A percentile compares a stretch with the other conserved stretches of the same genome.
Evolutionary conservation across 2,888 invertebrate species (phyloP).

Genomic region (Argynnis bischoffii): DNA sequence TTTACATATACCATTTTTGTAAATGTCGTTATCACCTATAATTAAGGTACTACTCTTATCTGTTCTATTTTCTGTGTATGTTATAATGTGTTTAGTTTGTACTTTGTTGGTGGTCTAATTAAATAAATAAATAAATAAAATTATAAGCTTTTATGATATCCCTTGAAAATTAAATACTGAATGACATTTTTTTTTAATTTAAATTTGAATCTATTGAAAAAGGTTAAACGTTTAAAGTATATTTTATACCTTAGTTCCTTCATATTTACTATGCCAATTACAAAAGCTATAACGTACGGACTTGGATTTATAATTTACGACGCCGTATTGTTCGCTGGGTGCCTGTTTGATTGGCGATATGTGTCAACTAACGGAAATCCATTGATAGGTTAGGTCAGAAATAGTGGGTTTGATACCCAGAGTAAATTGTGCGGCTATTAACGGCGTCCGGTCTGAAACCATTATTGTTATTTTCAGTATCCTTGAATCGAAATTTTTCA

Average conservation of each 20-base stretch:
- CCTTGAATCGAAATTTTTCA: slow-evolving; percentile 11
- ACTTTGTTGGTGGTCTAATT: no score
- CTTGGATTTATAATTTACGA: slow-evolving; percentile 63
- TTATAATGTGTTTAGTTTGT: no score
- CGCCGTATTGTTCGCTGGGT: slow-evolving; percentile 76
- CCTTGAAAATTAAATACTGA: no score
- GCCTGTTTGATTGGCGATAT: slow-evolving; percentile 77
- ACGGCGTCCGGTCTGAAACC: slow-evolving; percentile 73
- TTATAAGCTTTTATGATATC: no score
- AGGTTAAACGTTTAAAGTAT: neutral
- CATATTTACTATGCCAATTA: slow-evolving; percentile 19
- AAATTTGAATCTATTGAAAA: neutral
- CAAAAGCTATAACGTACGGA: slow-evolving; percentile 26
- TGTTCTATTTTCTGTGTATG: no score
- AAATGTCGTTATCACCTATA: no score
- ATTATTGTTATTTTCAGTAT: slow-evolving; percentile 68
- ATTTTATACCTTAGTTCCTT: slow-evolving; percentile 16
- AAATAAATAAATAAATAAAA: no score
- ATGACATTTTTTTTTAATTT: no score
- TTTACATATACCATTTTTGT: no score
- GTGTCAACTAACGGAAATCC: slow-evolving; percentile 82
- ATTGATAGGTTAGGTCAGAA: slow-evolving; percentile 79
- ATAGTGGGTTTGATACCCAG: slow-evolving; percentile 76
- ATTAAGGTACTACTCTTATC: no score
- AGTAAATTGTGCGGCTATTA: slow-evolving; percentile 78